These are phyloP conservation scores for Spatula clypeata DNA, from an alignment of 2,797 vertebrate genomes.

Conservation along the genomic window DNA sequence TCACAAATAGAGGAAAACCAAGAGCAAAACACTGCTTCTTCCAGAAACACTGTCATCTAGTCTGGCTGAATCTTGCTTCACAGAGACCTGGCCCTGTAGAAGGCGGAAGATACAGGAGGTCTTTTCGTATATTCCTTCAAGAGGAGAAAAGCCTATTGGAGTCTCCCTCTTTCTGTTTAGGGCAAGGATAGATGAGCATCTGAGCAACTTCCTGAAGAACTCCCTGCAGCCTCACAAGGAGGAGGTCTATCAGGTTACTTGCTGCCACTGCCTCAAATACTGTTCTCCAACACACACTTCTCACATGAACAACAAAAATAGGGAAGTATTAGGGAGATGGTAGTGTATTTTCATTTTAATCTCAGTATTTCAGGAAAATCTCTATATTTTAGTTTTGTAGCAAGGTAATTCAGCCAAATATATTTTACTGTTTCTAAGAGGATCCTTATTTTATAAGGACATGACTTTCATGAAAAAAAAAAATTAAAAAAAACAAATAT, in stretches of 20 bases:
- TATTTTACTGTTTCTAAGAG: background rate
- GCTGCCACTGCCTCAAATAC: background rate
- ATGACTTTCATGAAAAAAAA: background rate
- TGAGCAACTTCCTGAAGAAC: accelerated
- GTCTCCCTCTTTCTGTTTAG: background rate
- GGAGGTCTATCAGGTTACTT: background rate
- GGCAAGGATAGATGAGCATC: background rate
- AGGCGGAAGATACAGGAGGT: background rate
- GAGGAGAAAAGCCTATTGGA: background rate
- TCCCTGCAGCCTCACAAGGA: background rate
- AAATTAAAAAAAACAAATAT: background rate
- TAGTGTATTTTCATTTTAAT: background rate
- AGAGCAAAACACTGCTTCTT: background rate
- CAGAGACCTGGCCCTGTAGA: background rate
- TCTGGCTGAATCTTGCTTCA: background rate
- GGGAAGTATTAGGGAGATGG: background rate
- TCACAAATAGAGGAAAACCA: too few species aligned
- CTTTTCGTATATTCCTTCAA: background rate
- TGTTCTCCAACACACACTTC: background rate
- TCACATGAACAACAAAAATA: background rate
- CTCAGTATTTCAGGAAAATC: background rate
- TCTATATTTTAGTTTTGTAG: accelerated
- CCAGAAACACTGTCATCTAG: background rate
- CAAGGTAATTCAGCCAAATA: background rate
- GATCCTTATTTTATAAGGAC: background rate